Evolutionary conservation across 53 echinoderm and acorn worm species (phyloP).

Genomic region (Holothuria leucospilota): DNA sequence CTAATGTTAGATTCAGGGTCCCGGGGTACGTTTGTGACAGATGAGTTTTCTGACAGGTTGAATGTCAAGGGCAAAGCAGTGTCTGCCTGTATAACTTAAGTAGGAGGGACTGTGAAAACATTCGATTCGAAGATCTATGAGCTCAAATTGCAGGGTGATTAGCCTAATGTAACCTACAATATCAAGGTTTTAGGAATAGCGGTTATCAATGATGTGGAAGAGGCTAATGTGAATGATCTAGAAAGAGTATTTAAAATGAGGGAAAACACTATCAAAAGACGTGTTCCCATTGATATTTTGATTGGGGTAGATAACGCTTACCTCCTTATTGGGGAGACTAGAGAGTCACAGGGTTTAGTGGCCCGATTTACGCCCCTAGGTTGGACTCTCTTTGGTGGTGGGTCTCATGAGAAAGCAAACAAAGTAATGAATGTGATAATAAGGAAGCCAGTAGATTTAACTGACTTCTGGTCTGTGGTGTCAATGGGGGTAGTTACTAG

Average conservation of each 20-base stretch:
- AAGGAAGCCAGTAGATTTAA: conserved; percentile 42
- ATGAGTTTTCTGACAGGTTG: conserved; percentile 9
- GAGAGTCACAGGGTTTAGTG: conserved; percentile 30
- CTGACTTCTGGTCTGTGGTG: conserved; percentile 54
- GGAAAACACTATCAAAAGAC: conserved; percentile 31
- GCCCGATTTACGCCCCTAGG: conserved; percentile 1
- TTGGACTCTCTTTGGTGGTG: conserved; percentile 51
- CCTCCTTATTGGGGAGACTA: conserved; percentile 41
- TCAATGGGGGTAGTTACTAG: conserved; percentile 28
- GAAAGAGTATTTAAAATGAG: conserved; percentile 13
- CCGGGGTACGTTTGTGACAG: conserved; percentile 29
- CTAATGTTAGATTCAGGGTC: conserved; percentile 40
- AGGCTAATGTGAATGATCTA: conserved; percentile 16
- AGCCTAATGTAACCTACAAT: conserved; percentile 4
- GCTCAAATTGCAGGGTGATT: background rate
- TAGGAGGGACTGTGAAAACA: conserved; percentile 31
- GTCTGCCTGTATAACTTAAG: conserved; percentile 33
- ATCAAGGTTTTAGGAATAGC: conserved; percentile 15
- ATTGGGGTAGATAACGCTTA: conserved; percentile 42
- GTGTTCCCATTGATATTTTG: conserved; percentile 20
- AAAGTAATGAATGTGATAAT: conserved; percentile 31
- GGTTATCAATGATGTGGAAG: conserved; percentile 27
- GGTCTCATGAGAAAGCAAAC: background rate
- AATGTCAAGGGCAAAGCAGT: conserved; percentile 31
- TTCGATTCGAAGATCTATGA: conserved; percentile 9